Base-by-base conservation (phyloP, 2,888 invertebrate species). In the Protonemura montana region DNA sequence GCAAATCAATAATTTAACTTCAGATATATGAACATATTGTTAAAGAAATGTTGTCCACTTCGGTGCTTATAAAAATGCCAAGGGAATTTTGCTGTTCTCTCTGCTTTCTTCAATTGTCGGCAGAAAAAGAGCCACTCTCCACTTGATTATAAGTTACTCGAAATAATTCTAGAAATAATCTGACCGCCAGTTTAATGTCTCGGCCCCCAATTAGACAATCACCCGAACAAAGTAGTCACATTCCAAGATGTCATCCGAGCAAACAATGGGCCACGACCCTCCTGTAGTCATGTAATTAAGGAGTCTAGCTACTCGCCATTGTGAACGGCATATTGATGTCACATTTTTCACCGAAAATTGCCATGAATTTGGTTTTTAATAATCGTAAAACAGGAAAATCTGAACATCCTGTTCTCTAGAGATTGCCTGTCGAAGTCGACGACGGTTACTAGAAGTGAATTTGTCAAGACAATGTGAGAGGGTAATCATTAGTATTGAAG, bases 301-400 rank as follows among this genome's bases (percentile, higher is more conserved):
- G 59, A 59, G 59, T 59, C 59, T n/a, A 59, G 21, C 59, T 59
- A 10, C 16, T 2, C 21, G 59, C 59, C 59, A 59, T 59, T 59
- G 59, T 59, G 16, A 59, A 59, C 59, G 6, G 35, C 35, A 7
- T 59, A 59, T 59, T 59, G 59, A 59, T 59, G 59, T 59, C 59
- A 21, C 59, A 59, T 59, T 59, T 59, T 59, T 59, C 35, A 59
- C 59, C 59, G 59, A 59, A 59, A 59, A 59, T 59, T 59, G 59
- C 59, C 21, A 59, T 59, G 59, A 59, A 59, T 59, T 59, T 59
- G 59, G 41, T 59, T 21, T 10, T 1, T 59, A 59, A 59, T 59
- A 59, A 59, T 59, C 59, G 59, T 21, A 21, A 59, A 10, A 21
- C 59, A 21, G 59, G 59, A 21, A 59, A 21, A 59, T 10, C 59